These are phyloP conservation scores for Gorsachius magnificus DNA, from an alignment of 2,797 vertebrate species.

Conservation along the genomic window DNA sequence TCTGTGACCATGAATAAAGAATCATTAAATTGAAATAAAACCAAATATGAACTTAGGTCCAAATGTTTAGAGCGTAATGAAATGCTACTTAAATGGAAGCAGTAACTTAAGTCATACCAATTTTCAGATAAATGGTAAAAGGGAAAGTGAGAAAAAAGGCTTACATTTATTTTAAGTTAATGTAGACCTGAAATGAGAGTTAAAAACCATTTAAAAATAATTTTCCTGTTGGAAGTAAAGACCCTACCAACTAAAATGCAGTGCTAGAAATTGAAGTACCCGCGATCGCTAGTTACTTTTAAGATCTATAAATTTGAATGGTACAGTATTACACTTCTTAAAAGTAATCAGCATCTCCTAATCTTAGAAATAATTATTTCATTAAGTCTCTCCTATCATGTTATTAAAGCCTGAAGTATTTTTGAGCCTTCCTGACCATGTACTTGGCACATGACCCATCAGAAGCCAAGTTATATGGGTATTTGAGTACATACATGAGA, in stretches of 20 bases:
- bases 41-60: accelerated
- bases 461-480: neutral
- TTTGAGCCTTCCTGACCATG: neutral
- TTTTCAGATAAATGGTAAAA: neutral
- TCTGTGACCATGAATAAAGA: neutral
- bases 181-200: neutral
- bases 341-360: neutral
- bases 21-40: neutral
- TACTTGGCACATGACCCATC: neutral
- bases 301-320: neutral
- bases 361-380: neutral
- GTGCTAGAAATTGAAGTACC: neutral
- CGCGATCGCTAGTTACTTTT: neutral
- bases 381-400: neutral
- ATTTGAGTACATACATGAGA: neutral
- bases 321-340: neutral
- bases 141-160: neutral
- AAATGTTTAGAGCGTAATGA: neutral
- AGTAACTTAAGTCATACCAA: neutral
- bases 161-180: neutral
- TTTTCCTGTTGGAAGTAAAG: neutral
- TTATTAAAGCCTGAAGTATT: neutral
- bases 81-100: neutral
- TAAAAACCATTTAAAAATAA: neutral
- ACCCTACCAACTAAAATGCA: neutral